Base-by-base conservation (phyloP, 2,888 invertebrate species). In the Ophion obscuratus region DNA sequence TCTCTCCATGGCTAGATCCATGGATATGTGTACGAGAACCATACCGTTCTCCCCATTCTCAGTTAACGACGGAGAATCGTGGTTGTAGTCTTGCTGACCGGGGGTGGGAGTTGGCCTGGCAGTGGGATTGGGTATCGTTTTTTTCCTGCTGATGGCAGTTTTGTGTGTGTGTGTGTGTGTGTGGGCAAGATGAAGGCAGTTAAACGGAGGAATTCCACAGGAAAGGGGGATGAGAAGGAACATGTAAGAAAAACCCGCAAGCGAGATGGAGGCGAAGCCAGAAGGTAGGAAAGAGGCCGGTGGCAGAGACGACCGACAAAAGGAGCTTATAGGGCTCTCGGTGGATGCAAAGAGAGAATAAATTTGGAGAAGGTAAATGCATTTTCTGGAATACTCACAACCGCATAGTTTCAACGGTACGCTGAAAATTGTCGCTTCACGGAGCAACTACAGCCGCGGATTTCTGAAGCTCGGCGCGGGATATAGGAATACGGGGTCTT, bases 171-270 rank as follows among this genome's bases (percentile, higher is more conserved):
- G 83, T 40, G 1, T 40, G 40, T 40, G 9, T 81, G 44, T 87
- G 83, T 57, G 31, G 20, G 36, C 62, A 71, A n/a, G 10, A 44
- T 67, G 44, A 64, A 78, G 44, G 62, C 40, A 40, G 81, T 67
- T 36, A 73, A 31, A 47, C 59, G 78, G 85, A 83, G 81, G 86
- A 87, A 87, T 76, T 83, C 78, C 77, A 17, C 62, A 71, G 81
- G 87, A 81, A 78, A 84, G 61, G 87, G 57, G 68, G 36, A 83
- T 67, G 83, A 80, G 73, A 87, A 81, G 85, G 90, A 90, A 90
- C 89, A 92, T 68, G 90, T 92, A 92, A 92, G 92, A 92, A 92
- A 92, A 92, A 92, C 92, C 88, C 89, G 74, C 61, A 81, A 88
- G 80, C 64, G 88, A 85, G 88, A 88, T 70, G 86, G 87, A 84